Base-by-base conservation (phyloP, 2,797 vertebrate species). In the Hemibagrus guttatus region DNA sequence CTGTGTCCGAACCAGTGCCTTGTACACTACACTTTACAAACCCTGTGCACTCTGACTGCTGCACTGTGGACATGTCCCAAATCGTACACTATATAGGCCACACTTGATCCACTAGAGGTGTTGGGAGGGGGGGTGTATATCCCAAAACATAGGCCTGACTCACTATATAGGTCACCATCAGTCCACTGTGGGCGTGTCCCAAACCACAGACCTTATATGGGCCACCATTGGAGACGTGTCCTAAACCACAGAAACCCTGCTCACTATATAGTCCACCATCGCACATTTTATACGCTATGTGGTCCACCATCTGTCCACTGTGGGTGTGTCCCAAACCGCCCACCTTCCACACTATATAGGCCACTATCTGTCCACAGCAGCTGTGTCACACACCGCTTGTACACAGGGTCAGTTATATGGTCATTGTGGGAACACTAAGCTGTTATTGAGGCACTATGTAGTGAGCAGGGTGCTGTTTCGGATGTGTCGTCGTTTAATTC, bases 391-490 rank as follows among this genome's bases (percentile, higher is more conserved):
- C 42, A 76, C 39, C 13, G 1, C 39, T 11, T 13, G 6, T 13
- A 2, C 23, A 17, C 59, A 56, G 54, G 35, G 54, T 13, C 35
- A 49, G 75, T 28, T 58, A 35, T 58, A 35, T 78, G 13, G 6
- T 35, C 28, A 19, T 0, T 78, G 75, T 35, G 19, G 2, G 26
- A 54, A 28, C 71, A 46, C 21, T 54, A 31, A 56, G 52, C n/a
- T 21, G 17, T 14, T 39, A 16, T 42, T 2, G 56, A 56, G n/a
- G 52, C 17, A 23, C 54, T 35, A 23, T 26, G 54, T 59, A 64
- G 79, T 81, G 79, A 49, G 42, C 79, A 81, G 59, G 61, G 80
- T 88, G 42, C 63, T 90, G 88, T 90, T 87, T 87, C 23, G 8
- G 61, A 81, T 2, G 3, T 49, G 23, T 16, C 46, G 16, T 12